Evolutionary conservation across 2,888 invertebrate genomes (phyloP).

Genomic region (Ennomos fuscantarius): DNA sequence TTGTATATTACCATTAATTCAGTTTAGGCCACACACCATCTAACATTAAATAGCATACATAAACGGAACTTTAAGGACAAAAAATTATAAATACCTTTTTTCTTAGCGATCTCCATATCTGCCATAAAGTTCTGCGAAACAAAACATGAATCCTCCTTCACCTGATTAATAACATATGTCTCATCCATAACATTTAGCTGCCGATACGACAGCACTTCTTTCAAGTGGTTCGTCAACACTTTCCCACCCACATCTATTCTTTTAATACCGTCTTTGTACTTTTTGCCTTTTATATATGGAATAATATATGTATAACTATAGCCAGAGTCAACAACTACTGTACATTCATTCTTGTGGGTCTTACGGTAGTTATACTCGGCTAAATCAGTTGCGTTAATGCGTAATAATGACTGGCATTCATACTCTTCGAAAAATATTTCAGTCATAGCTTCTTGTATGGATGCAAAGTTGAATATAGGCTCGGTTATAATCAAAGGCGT

Average conservation of each 20-base stretch:
- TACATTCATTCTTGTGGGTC: conserved; percentile 86
- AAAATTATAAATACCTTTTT: conserved; percentile 57
- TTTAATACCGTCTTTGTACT: conserved; percentile 87
- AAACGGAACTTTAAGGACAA: too few relatives aligned
- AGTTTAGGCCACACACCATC: too few relatives aligned
- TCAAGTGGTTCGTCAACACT: conserved; percentile 97
- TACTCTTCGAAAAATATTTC: conserved; percentile 99
- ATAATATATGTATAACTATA: conserved; percentile 98
- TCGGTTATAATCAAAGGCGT: conserved; percentile 95
- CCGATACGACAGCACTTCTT: conserved; percentile 97
- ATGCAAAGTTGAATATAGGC: conserved; percentile 96
- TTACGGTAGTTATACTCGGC: conserved; percentile 88
- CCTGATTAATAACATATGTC: conserved; percentile 98
- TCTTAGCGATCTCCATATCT: conserved; percentile 90
- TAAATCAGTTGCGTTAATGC: conserved; percentile 92
- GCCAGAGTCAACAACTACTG: conserved; percentile 96
- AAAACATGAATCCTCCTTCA: conserved; percentile 98
- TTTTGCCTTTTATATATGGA: conserved; percentile 93
- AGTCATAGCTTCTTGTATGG: conserved; percentile 96
- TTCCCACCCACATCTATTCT: conserved; percentile 99
- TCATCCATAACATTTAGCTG: conserved; percentile 99
- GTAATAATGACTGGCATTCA: conserved; percentile 92
- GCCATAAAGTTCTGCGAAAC: conserved; percentile 93
- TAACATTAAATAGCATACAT: too few relatives aligned
- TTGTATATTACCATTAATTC: too few relatives aligned